Conservation (phyloP, 2,113 vertebrate species). For the Diglossa brunneiventris region DNA sequence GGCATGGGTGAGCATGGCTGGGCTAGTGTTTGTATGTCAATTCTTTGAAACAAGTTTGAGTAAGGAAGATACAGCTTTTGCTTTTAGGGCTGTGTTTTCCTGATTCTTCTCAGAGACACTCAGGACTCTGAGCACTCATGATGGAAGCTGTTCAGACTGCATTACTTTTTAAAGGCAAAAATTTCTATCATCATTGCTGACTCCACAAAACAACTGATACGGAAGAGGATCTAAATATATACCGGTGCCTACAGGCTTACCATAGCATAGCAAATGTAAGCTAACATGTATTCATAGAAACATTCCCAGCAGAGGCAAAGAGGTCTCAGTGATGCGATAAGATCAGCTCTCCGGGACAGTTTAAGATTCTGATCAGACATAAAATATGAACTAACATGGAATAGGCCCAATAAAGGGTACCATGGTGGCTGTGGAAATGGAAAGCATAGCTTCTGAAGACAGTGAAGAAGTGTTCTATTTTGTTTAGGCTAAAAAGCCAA, state of each 20-base stretch:
- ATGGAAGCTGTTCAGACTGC: not conserved
- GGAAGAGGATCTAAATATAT: slow-evolving; percentile 8
- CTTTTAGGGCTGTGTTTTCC: not conserved
- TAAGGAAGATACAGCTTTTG: not conserved
- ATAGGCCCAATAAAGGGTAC: not conserved
- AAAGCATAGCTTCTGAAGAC: not conserved
- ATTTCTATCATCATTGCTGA: not conserved
- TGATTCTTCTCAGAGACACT: not conserved
- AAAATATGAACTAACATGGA: not conserved
- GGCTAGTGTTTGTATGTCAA: not conserved
- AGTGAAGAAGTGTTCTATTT: not conserved
- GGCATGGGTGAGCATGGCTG: rapidly evolving
- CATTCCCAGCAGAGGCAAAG: not conserved
- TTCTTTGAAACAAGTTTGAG: not conserved
- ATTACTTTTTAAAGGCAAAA: not conserved
- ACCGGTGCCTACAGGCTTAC: not conserved
- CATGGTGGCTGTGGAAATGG: not conserved
- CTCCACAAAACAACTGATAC: not conserved
- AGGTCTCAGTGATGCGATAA: not conserved
- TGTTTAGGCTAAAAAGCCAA: not conserved
- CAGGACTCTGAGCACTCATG: not conserved
- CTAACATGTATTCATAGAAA: not conserved
- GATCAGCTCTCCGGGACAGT: not conserved
- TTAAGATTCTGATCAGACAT: not conserved
- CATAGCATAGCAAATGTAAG: not conserved